Base-by-base conservation (phyloP, 2,113 vertebrate genomes). In the Onychostoma macrolepis region DNA sequence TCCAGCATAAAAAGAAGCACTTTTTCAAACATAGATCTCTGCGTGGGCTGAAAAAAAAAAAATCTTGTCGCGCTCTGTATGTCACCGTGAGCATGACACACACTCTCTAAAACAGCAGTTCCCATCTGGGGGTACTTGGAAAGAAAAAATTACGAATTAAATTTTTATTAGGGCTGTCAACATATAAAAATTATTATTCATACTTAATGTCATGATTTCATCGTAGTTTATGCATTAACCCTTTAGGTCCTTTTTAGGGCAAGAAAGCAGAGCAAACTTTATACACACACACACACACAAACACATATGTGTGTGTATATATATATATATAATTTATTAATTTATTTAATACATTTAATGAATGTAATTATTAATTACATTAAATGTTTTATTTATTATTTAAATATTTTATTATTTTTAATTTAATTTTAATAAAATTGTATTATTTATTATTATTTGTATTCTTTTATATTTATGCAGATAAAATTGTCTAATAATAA, bases 11-110 rank as follows among this genome's bases (percentile, higher is more conserved):
- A 80, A 56, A 80, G 56, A 9, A 79, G 48, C 15, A 53, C 38
- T 75, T 75, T 75, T 75, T 79, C 76, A 33, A 79, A 79, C 76
- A 56, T 24, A 79, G 26, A 79, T 79, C 26, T 53, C 76, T 28
- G 48, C 76, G 76, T 79, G 26, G 76, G 48, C 76, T 79, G 45
- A 53, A 53, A 50, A 21, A 78, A n/a, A n/a, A 28, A 53, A 30
- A 78, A 79, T 26, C 76, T 33, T 33, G 76, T 33, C 19, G 7
- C 1, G 7, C 48, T 79, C 48, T 56, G 72, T 45, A 21, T 45
- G 36, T 41, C 71, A 74, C 19, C 21, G 19, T 1, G 21, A 41
- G 41, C 41, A n/a, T 75, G 36, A 75, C 71, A 75, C 71, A 74
- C 38, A 75, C 71, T 75, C 21, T 41, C 71, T 43, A 13, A 75